phyloP scores from a whole-genome alignment of 2,113 vertebrate species.

The Recurvirostra avosetta region DNA sequence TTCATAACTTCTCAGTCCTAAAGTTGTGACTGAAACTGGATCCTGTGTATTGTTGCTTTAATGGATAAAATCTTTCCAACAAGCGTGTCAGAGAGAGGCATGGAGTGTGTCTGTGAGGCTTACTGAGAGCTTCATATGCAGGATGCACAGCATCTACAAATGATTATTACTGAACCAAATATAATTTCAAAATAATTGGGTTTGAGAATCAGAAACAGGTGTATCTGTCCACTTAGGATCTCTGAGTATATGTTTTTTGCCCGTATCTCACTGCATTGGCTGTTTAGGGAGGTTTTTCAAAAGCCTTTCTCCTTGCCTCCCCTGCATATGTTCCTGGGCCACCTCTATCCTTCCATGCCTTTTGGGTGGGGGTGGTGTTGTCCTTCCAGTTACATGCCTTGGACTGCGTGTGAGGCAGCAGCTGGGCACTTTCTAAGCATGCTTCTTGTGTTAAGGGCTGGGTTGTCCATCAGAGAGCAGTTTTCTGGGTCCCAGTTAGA shows the following conservation, averaged over 20 bases:
- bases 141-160: not conserved
- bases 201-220: not conserved
- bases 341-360: not conserved
- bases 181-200: not conserved
- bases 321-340: not conserved
- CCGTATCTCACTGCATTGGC: not conserved
- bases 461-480: not conserved
- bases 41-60: not conserved
- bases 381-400: not conserved
- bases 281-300: not conserved
- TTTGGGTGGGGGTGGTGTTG: accelerated
- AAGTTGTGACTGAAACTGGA: not conserved
- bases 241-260: not conserved
- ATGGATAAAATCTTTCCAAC: not conserved
- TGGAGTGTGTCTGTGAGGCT: not conserved
- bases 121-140: not conserved
- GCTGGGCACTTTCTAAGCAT: accelerated
- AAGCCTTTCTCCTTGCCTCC: not conserved
- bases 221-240: not conserved
- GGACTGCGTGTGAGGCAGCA: not conserved
- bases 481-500: not conserved
- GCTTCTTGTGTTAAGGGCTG: accelerated
- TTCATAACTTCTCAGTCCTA: not conserved
- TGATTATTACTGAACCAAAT: not conserved
- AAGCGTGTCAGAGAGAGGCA: not conserved